Base-by-base conservation (phyloP, 2,888 invertebrate species). In the Amiota communis region DNA sequence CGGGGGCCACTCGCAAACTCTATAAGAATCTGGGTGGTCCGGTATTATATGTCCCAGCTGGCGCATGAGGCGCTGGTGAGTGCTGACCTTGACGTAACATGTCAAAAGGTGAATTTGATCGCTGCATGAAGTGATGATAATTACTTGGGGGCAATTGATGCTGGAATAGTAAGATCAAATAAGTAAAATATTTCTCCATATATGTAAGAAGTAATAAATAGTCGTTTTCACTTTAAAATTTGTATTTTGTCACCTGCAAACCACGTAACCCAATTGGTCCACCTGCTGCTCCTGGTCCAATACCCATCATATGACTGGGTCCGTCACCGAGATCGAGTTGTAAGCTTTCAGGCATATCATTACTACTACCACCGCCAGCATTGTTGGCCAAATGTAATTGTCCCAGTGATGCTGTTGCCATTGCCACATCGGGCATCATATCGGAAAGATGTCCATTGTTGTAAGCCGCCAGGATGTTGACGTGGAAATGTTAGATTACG, bases 351-450 rank as follows among this genome's bases (percentile, higher is more conserved):
- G 88, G 87, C 78, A 88, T 87, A 75, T 89, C 89, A 71, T 85
- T 87, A 59, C 67, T 76, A 46, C 71, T 59, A 4, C 73, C 70
- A 46, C 77, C 80, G 8, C 76, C 72, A 8, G 79, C 76, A 47
- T 72, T 76, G 59, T 80, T 80, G 36, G 83, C 82, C 78, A 93
- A 90, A 89, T 93, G 94, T 86, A 94, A 92, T 88, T 92, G 95
- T 8, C 91, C 94, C 86, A 92, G 92, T 77, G 92, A 95, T 78
- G 93, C 94, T 73, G 94, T 96, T 84, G 97, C 97, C 96, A 97
- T 96, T 15, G 97, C 97, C 82, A 97, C 96, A 90, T 97, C 97
- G 0, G 97, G 97, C 93, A 97, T 96, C 84, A 95, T 94, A 77
- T 96, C 96, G 23, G 95, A 93, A 76, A 95, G 90, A 82, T 94